These are phyloP conservation scores for Leptestheria dahalacensis DNA, from an alignment of 1,140 invertebrate species.

Conservation along the genomic window DNA sequence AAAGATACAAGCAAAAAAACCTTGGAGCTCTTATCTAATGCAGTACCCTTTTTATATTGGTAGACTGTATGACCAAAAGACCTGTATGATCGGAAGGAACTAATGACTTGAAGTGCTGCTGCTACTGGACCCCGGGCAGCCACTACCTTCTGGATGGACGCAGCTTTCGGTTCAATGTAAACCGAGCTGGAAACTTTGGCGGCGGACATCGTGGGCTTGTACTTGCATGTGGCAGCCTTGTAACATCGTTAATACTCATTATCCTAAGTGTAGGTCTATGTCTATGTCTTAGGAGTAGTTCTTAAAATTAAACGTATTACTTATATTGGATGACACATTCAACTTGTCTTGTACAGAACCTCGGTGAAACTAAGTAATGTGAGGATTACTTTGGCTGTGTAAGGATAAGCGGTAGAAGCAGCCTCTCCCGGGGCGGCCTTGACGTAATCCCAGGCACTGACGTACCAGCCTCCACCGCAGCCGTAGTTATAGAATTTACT, in stretches of 20 bases:
- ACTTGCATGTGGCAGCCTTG: neutral
- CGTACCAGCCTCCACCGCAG: conserved; percentile 8
- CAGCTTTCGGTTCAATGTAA: neutral
- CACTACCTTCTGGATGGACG: neutral
- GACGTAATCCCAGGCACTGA: neutral
- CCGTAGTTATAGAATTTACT: neutral
- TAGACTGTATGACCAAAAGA: neutral
- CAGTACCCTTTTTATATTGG: neutral
- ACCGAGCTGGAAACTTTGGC: neutral
- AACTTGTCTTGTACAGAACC: too few relatives aligned
- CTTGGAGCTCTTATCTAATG: too few relatives aligned
- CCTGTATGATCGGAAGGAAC: neutral
- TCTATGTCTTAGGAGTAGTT: too few relatives aligned
- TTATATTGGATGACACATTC: too few relatives aligned
- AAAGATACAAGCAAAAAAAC: too few relatives aligned
- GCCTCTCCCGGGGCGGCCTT: neutral
- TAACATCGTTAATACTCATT: too few relatives aligned
- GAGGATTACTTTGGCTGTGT: neutral
- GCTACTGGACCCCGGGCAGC: neutral
- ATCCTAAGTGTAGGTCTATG: too few relatives aligned
- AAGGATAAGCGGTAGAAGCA: neutral
- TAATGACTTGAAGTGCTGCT: neutral
- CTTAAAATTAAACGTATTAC: too few relatives aligned
- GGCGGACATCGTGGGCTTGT: neutral
- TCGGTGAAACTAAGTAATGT: too few relatives aligned